Conservation (phyloP, 2,797 vertebrate species). For the Antennarius maculatus region DNA sequence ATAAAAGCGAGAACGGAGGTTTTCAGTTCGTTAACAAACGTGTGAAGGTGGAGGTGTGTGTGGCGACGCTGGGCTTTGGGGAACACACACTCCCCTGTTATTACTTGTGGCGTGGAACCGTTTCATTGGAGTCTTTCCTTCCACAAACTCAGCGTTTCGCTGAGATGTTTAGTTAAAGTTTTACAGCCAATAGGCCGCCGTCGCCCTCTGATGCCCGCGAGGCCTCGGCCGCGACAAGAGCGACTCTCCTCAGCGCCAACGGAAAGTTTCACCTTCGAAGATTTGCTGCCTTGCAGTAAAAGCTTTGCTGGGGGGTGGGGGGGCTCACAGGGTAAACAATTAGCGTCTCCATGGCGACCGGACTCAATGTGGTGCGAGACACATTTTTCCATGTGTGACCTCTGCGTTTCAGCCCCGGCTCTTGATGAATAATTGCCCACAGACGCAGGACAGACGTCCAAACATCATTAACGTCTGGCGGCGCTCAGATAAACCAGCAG, state of each 20-base stretch:
- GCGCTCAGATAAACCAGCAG: slow-evolving; percentile 10
- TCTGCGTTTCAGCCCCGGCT: slow-evolving; percentile 13
- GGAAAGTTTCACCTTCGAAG: slow-evolving; percentile 41
- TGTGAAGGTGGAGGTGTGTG: slow-evolving; percentile 62
- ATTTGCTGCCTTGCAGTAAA: slow-evolving; percentile 6
- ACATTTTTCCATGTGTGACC: slow-evolving; percentile 25
- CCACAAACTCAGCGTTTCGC: slow-evolving; percentile 54
- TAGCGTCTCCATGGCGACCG: not conserved
- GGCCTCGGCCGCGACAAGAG: slow-evolving; percentile 35
- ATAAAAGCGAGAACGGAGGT: slow-evolving; percentile 38
- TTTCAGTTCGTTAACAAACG: slow-evolving; percentile 57
- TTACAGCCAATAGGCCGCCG: slow-evolving; percentile 44
- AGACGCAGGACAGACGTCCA: slow-evolving; percentile 10
- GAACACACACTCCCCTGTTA: slow-evolving; percentile 58
- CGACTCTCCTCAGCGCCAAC: slow-evolving; percentile 48
- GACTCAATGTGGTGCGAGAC: slow-evolving; percentile 1
- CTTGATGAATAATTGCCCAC: slow-evolving; percentile 33
- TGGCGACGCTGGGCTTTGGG: slow-evolving; percentile 39
- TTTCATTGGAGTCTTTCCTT: slow-evolving; percentile 45
- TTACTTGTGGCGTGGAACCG: slow-evolving; percentile 49
- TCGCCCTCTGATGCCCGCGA: slow-evolving; percentile 54
- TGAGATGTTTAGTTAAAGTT: slow-evolving; percentile 54
- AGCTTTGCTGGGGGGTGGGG: not conserved
- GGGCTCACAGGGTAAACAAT: not conserved
- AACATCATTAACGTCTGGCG: slow-evolving; percentile 17